Evolutionary conservation across 2,888 invertebrate species (phyloP).

Genomic region (Conops quadrifasciatus): DNA sequence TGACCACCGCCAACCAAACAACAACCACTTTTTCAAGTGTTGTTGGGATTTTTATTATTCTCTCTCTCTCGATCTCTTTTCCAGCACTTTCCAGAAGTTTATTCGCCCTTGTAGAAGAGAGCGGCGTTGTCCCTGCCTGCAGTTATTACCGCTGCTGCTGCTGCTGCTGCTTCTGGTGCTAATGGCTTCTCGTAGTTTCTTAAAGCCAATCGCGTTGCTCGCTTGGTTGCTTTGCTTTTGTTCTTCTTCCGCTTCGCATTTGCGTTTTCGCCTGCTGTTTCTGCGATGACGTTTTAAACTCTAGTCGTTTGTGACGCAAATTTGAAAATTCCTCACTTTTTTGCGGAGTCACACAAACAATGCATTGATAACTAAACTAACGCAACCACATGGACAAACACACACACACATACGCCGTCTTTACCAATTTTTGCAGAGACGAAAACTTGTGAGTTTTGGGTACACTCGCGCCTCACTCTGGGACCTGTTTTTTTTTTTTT

Average conservation of each 20-base stretch:
- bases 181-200: constrained; percentile 19
- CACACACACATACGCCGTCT: neutral
- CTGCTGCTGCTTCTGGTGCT: neutral
- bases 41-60: constrained; percentile 17
- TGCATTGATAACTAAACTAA: neutral
- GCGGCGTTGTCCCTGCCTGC: neutral
- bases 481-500: constrained; percentile 11
- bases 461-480: neutral
- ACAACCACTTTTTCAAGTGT: constrained; percentile 43
- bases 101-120: constrained; percentile 5
- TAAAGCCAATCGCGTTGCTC: constrained; percentile 9
- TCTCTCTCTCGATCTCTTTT: neutral
- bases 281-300: constrained; percentile 19
- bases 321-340: constrained; percentile 25
- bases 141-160: constrained; percentile 1
- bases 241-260: neutral
- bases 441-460: constrained; percentile 19
- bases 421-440: constrained; percentile 26
- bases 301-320: constrained; percentile 30
- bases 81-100: neutral
- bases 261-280: constrained; percentile 1
- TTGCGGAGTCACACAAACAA: constrained; percentile 24
- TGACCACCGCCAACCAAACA: constrained; percentile 50
- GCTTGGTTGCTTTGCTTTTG: constrained; percentile 2
- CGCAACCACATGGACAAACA: neutral